Evolutionary conservation across 1,140 invertebrate species (phyloP), one percentile per base, ranked within the genome.

Genomic region (Protaetia brevitarsis): DNA sequence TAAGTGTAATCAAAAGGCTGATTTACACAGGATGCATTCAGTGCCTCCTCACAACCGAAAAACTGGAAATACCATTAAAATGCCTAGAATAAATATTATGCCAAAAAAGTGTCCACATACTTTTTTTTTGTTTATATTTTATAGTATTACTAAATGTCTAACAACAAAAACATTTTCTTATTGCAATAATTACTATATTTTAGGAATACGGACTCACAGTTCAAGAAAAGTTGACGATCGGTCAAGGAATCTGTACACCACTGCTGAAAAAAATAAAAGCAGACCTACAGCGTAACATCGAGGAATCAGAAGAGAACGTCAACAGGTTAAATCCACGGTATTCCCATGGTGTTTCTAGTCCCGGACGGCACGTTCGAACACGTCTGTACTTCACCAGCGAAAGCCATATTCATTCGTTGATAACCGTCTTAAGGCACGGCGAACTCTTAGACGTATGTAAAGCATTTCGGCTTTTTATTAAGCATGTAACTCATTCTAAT

Each of bases 341-440:
- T 82, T 98, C 96, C 5, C 95, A 98, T 81, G 97, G 97, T 56
- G 97, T 99, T 56, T 95, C 95, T 51, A 97, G 96, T 78, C 97
- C 97, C 56, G 95, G 97, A 57, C 84, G 98, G 57, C 97, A 99
- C 83, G 98, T 99, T 3, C 83, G 97, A 28, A 98, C 97, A 1
- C 85, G 98, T 10, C 82, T 99, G 2, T 99, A 99, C 80, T 99
- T 99, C 78, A 99, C 98, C 3, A 98, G 95, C 79, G 98, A 99
- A 83, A 97, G 95, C 78, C 98, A 99, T 81, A 95, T 99, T 65
- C 98, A 99, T 81, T 99, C 97, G 4, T 81, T 99, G 62, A 85
- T 99, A 45, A 99, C 96, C 7, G 94, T 99, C 61, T 84, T 99
- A 27, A 86, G 96, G 68, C 98, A 94, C 78, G 97, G 97, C 30